phyloP scores from a whole-genome alignment of 2,797 vertebrate genomes.

The Sebastolobus alascanus region DNA sequence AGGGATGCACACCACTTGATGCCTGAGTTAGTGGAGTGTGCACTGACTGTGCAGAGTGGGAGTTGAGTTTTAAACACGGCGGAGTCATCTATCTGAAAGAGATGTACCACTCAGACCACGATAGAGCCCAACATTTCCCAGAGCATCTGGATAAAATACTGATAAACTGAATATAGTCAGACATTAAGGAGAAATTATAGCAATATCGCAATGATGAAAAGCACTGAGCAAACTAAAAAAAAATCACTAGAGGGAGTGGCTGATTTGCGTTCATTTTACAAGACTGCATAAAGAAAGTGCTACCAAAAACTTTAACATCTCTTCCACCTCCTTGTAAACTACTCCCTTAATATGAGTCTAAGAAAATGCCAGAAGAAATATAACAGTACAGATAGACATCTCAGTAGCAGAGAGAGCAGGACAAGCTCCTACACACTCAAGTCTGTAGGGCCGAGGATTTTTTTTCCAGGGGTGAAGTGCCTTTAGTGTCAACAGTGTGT shows the following conservation, averaged over 20 bases:
- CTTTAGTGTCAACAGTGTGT: constrained; percentile 84
- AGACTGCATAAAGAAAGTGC: not conserved
- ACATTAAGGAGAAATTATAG: constrained; percentile 8
- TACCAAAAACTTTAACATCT: constrained; percentile 17
- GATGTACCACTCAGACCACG: constrained; percentile 42
- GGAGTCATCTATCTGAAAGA: constrained; percentile 44
- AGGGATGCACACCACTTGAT: constrained; percentile 71
- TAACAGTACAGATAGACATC: constrained; percentile 49
- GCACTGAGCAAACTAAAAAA: not conserved
- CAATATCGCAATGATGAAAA: not conserved
- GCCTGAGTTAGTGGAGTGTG: constrained; percentile 59
- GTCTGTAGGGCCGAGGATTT: constrained; percentile 33
- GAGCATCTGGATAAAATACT: constrained; percentile 32
- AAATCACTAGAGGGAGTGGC: not conserved
- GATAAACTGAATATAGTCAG: not conserved
- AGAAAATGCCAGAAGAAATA: constrained; percentile 41
- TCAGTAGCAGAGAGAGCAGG: constrained; percentile 49
- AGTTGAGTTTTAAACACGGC: constrained; percentile 43
- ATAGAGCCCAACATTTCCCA: constrained; percentile 8
- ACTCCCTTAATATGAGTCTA: constrained; percentile 20
- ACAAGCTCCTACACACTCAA: constrained; percentile 60
- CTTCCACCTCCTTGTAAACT: constrained; percentile 21
- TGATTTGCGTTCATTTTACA: not conserved
- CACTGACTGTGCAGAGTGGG: constrained; percentile 55
- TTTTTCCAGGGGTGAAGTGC: constrained; percentile 76